Evolutionary conservation across 37 sponge, comb jelly and placozoan genomes (phyloP).

Genomic region (Theonella swinhoei): DNA sequence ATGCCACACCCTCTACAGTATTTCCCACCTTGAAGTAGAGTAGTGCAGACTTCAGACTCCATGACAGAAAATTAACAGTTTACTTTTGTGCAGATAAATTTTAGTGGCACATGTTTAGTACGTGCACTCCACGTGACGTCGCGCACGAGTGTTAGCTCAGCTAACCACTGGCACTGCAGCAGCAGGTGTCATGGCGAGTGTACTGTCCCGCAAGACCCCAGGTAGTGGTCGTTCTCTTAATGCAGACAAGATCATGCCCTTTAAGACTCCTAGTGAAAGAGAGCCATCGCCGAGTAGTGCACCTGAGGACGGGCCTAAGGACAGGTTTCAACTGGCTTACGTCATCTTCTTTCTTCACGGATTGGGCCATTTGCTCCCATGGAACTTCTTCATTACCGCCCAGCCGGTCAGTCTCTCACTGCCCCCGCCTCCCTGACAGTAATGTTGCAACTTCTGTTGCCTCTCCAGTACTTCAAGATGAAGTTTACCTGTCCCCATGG

Average conservation of each 20-base stretch:
- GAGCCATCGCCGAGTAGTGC: neutral
- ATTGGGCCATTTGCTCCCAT: conserved; percentile 81
- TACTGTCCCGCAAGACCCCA: too few relatives aligned
- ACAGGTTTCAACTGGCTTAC: conserved; percentile 43
- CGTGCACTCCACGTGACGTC: too few relatives aligned
- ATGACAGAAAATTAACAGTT: too few relatives aligned
- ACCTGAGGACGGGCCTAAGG: conserved; percentile 3
- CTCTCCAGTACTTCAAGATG: conserved; percentile 61
- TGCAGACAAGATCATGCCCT: neutral
- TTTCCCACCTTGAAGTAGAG: conserved; percentile 98
- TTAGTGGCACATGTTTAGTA: too few relatives aligned
- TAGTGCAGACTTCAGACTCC: too few relatives aligned
- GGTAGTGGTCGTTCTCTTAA: neutral
- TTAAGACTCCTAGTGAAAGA: neutral
- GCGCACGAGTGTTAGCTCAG: too few relatives aligned
- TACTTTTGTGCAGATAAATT: too few relatives aligned
- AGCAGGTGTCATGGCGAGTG: too few relatives aligned
- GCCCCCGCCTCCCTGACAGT: too few relatives aligned
- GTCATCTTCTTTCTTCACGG: conserved; percentile 77
- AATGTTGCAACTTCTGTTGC: too few relatives aligned
- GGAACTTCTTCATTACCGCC: conserved; percentile 97
- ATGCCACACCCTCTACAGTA: conserved; percentile 67
- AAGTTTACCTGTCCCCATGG: conserved; percentile 52
- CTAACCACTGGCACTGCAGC: too few relatives aligned
- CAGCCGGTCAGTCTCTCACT: conserved; percentile 40